Conservation (phyloP, 2,888 invertebrate genomes). For the Dusona sp. region DNA sequence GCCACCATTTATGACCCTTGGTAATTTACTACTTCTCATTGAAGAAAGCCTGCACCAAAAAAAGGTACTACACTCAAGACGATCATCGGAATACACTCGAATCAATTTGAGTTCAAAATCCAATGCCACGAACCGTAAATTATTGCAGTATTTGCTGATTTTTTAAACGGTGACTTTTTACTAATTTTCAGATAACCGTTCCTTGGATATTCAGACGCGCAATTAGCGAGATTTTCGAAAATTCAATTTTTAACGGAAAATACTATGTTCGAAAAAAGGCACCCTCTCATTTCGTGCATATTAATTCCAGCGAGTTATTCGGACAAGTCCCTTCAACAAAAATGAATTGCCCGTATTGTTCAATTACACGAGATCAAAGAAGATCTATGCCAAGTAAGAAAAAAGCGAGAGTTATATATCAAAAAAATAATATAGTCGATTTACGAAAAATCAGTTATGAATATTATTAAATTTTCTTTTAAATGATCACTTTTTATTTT, state of each 20-base stretch:
- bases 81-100: too few relatives aligned
- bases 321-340: background rate
- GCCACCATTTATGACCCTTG: background rate
- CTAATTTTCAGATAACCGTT: background rate
- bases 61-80: too few relatives aligned
- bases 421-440: too few relatives aligned
- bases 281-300: background rate
- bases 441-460: background rate
- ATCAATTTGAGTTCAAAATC: too few relatives aligned
- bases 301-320: background rate
- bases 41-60: background rate
- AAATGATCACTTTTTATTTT: background rate
- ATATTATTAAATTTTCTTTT: background rate
- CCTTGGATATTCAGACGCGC: background rate
- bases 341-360: background rate
- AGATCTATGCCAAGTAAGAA: background rate
- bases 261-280: background rate
- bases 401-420: background rate
- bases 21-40: background rate
- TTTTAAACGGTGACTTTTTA: background rate
- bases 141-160: too few relatives aligned
- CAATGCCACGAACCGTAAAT: too few relatives aligned
- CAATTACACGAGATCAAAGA: background rate
- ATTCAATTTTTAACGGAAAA: background rate
- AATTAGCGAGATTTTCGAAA: background rate